Percentiles rank a stretch among this genome's conserved stretches.
Evolutionary conservation across 1,140 invertebrate genomes (phyloP).

Genomic region (Elysia chlorotica): DNA sequence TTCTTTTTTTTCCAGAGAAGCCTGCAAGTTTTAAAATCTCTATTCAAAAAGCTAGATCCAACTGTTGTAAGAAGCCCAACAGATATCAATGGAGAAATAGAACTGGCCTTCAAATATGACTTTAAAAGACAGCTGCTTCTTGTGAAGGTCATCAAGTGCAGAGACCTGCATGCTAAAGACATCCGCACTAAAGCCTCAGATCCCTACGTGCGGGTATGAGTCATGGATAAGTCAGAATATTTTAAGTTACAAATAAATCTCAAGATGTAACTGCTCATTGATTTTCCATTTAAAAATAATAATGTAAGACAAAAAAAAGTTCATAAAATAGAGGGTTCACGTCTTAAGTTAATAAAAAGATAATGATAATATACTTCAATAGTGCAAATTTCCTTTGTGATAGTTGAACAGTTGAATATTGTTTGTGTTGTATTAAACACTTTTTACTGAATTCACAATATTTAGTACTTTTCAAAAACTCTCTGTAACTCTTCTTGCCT

Average conservation of each 20-base stretch:
- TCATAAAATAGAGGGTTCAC: too few species aligned
- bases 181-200: constrained; percentile 47
- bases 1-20: constrained; percentile 43
- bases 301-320: too few species aligned
- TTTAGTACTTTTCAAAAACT: constrained; percentile 1
- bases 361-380: too few species aligned
- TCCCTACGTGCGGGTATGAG: constrained; percentile 53
- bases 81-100: constrained; percentile 45
- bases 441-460: background rate
- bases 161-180: constrained; percentile 42
- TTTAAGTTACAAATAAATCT: too few species aligned
- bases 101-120: constrained; percentile 57
- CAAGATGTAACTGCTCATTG: too few species aligned
- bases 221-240: constrained; percentile 1
- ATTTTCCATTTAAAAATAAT: too few species aligned
- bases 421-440: background rate
- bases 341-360: too few species aligned
- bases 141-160: constrained; percentile 54
- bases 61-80: constrained; percentile 39
- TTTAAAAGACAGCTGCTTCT: constrained; percentile 40
- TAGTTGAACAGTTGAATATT: too few species aligned
- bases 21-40: constrained; percentile 47
- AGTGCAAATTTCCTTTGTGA: too few species aligned
- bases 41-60: constrained; percentile 56
- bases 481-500: background rate